Percentiles rank a stretch among this genome's conserved stretches.
phyloP scores from a whole-genome alignment of 1,140 invertebrate genomes.

The Laupala kohalensis region DNA sequence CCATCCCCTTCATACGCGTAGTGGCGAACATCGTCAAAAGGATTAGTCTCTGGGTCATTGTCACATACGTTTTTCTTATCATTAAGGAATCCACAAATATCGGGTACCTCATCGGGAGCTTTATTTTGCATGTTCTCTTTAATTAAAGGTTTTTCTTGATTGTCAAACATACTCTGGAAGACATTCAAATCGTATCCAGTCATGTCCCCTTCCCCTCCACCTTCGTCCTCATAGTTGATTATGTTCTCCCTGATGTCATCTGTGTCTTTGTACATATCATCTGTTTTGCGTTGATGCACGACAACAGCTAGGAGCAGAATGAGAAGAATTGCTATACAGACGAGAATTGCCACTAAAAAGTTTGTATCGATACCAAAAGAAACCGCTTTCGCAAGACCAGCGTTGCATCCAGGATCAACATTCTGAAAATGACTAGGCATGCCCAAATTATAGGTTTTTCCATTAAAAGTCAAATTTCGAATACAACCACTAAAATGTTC shows the following conservation, averaged over 20 bases:
- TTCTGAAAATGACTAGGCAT: constrained; percentile 51
- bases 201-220: constrained; percentile 84
- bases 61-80: constrained; percentile 81
- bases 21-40: constrained; percentile 87
- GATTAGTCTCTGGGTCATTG: constrained; percentile 76
- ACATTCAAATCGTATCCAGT: constrained; percentile 87
- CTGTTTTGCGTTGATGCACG: constrained; percentile 66
- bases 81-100: constrained; percentile 82
- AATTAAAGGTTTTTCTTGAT: constrained; percentile 34
- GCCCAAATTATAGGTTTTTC: constrained; percentile 63
- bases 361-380: constrained; percentile 70
- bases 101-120: constrained; percentile 46
- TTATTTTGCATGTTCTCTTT: constrained; percentile 3
- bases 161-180: constrained; percentile 55
- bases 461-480: constrained; percentile 68
- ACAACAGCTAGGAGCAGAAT: constrained; percentile 77
- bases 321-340: constrained; percentile 61
- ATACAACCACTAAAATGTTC: constrained; percentile 72
- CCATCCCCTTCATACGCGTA: constrained; percentile 95
- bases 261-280: constrained; percentile 81
- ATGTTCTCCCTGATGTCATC: constrained; percentile 95
- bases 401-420: constrained; percentile 52
- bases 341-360: constrained; percentile 69
- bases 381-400: constrained; percentile 51
- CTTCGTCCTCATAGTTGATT: constrained; percentile 94